These are phyloP conservation scores for Tupaia tana DNA, from an alignment of 2,113 vertebrate genomes.

Conservation along the genomic window DNA sequence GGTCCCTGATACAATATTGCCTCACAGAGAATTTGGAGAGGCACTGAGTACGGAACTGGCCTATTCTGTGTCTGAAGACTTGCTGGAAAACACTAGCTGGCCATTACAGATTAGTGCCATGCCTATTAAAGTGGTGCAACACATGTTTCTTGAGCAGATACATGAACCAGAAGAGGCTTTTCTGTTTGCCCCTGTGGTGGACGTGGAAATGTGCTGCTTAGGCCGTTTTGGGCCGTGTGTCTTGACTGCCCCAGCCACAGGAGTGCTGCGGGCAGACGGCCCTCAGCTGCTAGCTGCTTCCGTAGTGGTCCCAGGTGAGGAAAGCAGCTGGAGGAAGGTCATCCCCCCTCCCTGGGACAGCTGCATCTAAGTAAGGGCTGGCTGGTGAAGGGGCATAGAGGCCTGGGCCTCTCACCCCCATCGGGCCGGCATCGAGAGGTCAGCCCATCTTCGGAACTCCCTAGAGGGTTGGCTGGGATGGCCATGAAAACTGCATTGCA, in stretches of 20 bases:
- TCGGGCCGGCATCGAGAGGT: neutral
- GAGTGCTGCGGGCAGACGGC: neutral
- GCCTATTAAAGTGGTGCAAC: neutral
- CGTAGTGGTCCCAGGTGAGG: neutral
- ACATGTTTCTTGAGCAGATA: neutral
- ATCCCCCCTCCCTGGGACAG: neutral
- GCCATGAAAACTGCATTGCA: neutral
- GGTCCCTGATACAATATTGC: neutral
- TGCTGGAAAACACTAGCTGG: neutral
- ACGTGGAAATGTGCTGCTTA: neutral
- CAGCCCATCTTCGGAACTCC: neutral
- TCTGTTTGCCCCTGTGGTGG: neutral
- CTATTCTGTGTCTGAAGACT: neutral
- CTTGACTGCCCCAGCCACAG: neutral
- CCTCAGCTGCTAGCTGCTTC: neutral
- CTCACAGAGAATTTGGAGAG: neutral
- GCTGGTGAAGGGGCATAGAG: neutral
- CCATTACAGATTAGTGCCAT: neutral
- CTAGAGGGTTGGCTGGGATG: neutral
- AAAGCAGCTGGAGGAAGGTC: neutral
- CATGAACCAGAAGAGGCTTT: accelerated
- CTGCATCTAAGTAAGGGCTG: neutral
- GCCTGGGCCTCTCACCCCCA: neutral
- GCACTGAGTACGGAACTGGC: neutral
- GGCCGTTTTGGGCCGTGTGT: neutral